phyloP scores from a whole-genome alignment of 2,888 invertebrate species.

The Lapara coniferarum region DNA sequence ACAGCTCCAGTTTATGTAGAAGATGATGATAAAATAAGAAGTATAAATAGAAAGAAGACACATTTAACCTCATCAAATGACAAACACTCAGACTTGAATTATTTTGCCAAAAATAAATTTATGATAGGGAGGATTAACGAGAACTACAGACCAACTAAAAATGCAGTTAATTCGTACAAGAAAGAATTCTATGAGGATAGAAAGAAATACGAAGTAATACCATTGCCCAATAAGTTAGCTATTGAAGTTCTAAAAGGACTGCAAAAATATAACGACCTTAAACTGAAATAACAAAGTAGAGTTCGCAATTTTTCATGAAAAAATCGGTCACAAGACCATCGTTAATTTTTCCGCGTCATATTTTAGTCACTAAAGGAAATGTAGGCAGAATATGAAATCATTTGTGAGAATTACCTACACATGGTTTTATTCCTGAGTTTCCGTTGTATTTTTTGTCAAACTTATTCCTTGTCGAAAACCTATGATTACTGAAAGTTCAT shows the following conservation, averaged over 20 bases:
- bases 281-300: neutral
- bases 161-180: neutral
- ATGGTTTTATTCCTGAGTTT: too few species aligned
- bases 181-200: neutral
- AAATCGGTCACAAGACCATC: neutral
- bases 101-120: neutral
- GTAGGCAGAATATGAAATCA: too few species aligned
- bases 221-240: conserved; percentile 17
- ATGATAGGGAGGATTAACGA: neutral
- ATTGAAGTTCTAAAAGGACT: conserved; percentile 15
- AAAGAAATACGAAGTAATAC: conserved; percentile 4
- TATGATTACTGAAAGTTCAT: neutral
- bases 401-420: too few species aligned
- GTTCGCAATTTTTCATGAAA: neutral
- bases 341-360: too few species aligned
- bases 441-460: too few species aligned
- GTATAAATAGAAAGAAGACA: neutral
- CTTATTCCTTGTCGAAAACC: neutral
- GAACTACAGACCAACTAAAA: neutral
- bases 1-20: neutral
- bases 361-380: too few species aligned
- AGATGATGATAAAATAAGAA: neutral
- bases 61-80: neutral
- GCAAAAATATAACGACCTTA: neutral
- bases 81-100: neutral